These are phyloP conservation scores for Ictidomys tridecemlineatus DNA, from an alignment of 2,113 vertebrate genomes.

Conservation along the genomic window DNA sequence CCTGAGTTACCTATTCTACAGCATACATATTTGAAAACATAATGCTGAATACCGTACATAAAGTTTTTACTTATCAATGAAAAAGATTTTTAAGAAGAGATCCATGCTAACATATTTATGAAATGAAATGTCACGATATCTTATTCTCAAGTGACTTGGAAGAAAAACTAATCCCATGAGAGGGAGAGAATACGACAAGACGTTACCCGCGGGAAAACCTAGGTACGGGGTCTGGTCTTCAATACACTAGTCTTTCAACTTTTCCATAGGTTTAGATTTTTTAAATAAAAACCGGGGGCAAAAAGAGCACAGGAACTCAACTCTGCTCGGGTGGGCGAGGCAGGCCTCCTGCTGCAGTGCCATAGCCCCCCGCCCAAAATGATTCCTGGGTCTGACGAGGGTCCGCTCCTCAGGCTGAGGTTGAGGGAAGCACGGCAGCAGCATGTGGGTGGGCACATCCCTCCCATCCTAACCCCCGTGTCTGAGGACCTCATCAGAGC, in stretches of 20 bases:
- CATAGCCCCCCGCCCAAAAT: no score
- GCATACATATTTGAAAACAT: not conserved
- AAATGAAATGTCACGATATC: not conserved
- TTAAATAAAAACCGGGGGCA: not conserved
- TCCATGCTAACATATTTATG: not conserved
- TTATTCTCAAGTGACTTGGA: not conserved
- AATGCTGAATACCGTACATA: not conserved
- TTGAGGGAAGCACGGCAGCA: not conserved
- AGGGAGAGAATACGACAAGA: not conserved
- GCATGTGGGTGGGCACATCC: not conserved
- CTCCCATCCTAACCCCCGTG: accelerated
- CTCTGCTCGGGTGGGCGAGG: not conserved
- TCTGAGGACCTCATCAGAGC: not conserved
- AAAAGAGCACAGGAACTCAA: not conserved
- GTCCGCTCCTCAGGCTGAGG: not conserved
- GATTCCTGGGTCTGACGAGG: not conserved
- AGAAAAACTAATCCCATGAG: not conserved
- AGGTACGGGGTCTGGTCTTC: not conserved
- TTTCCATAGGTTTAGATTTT: not conserved
- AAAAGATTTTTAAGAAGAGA: not conserved
- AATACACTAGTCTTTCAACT: not conserved
- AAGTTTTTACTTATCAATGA: not conserved
- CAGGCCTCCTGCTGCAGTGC: no score
- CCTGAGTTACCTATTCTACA: not conserved
- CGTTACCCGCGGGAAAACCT: not conserved